Base-by-base conservation (phyloP, 2,113 vertebrate species). In the Callopanchax toddi region DNA sequence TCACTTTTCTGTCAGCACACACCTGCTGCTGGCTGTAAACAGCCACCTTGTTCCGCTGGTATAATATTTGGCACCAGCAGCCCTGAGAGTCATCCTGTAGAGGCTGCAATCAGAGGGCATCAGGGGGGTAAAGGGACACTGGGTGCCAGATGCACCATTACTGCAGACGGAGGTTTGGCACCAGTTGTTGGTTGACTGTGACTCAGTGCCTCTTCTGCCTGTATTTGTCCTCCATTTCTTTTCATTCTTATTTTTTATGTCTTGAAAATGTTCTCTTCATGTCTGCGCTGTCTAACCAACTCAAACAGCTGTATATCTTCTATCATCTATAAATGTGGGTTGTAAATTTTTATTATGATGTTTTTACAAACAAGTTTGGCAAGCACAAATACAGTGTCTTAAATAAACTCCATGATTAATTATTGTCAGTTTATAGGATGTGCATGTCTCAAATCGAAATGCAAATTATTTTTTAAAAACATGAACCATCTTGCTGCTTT, bases 81-180 rank as follows among this genome's bases (percentile, higher is more conserved):
- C 20, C 15, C 36, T 57, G 67, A 83, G 68, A 64, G 45, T 25
- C 57, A 29, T 55, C 57, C 72, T 72, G 44, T 16, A 39, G 54
- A 77, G 67, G 51, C 67, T 78, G 61, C 57, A 64, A 65, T 79
- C 63, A 77, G 63, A 55, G 52, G 59, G 45, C 62, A 64, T 71
- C 52, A 23, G 62, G 70, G 59, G 34, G 59, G 34, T 48, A 48
- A 66, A 65, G 50, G 59, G 55, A 67, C 62, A 57, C 29, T 1
- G 11, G 23, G 49, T 79, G 74, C 74, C 80, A 72, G 40, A 78
- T 56, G 20, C 56, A 72, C 61, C 72, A 71, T 79, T 34, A 34
- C 81, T 89, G 84, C 67, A 81, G 57, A 66, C 83, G 75, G 70
- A 22, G 3, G 39, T 67, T 64, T 74, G 71, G 76, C 66, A 74